phyloP scores from a whole-genome alignment of 2,113 vertebrate genomes.

The Eurypyga helias region DNA sequence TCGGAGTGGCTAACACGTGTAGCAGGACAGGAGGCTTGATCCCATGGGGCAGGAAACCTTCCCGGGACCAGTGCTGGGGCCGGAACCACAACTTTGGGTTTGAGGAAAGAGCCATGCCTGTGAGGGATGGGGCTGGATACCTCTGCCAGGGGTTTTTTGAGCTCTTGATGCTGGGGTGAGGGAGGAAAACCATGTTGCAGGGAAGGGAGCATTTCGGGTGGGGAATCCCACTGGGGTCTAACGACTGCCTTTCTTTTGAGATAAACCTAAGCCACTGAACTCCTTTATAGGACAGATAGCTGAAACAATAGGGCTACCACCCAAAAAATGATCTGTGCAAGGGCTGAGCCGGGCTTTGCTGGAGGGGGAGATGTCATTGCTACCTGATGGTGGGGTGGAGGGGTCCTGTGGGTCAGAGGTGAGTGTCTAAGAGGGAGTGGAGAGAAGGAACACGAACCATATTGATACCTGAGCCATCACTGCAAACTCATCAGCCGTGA shows the following conservation, averaged over 20 bases:
- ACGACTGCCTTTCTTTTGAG: neutral
- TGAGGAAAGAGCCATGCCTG: neutral
- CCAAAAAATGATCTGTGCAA: neutral
- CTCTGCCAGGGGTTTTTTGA: neutral
- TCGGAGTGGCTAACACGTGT: neutral
- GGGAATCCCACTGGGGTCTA: neutral
- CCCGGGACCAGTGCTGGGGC: neutral
- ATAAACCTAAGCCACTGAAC: neutral
- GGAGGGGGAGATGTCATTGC: neutral
- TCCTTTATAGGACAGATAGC: neutral
- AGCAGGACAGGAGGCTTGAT: neutral
- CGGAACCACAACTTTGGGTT: neutral
- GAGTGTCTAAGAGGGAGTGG: neutral
- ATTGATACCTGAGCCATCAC: neutral
- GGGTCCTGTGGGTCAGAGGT: neutral
- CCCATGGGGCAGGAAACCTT: neutral
- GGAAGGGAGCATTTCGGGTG: neutral
- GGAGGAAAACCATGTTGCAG: neutral
- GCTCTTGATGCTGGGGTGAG: neutral
- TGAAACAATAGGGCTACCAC: neutral
- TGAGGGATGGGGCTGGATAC: neutral
- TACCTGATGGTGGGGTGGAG: neutral
- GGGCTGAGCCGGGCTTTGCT: neutral
- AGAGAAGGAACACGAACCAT: neutral
- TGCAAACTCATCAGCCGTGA: rapidly evolving